Conservation (phyloP, 2,113 vertebrate genomes). For the Gracilinanus agilis region DNA sequence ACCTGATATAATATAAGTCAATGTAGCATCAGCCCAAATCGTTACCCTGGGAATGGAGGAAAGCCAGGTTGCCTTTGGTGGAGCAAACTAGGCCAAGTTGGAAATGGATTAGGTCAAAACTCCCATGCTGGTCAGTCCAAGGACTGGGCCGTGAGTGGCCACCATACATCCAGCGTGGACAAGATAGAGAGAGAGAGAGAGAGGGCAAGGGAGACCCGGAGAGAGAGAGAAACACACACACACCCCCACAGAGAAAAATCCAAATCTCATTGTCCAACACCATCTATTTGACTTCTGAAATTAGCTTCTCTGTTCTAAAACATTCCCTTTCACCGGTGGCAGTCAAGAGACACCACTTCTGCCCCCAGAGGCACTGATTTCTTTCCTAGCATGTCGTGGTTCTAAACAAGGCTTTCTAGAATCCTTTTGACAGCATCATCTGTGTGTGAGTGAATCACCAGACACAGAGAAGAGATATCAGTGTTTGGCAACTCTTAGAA, state of each 20-base stretch:
- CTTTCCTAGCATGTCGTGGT: neutral
- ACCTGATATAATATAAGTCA: neutral
- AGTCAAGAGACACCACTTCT: neutral
- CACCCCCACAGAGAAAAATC: neutral
- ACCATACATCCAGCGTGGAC: neutral
- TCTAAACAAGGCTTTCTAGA: neutral
- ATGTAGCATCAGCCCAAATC: too few relatives aligned
- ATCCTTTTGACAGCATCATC: neutral
- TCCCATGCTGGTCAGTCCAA: neutral
- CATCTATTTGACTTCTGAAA: neutral
- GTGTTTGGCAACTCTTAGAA: neutral
- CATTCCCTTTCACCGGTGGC: neutral
- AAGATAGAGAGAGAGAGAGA: neutral
- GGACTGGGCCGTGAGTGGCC: too few relatives aligned
- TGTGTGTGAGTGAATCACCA: neutral
- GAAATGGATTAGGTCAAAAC: neutral
- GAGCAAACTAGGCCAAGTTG: neutral
- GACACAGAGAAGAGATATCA: neutral
- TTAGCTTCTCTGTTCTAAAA: neutral
- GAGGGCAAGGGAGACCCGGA: too few relatives aligned
- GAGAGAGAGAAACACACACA: neutral
- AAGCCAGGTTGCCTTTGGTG: neutral
- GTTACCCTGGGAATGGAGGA: neutral
- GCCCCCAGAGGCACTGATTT: neutral
- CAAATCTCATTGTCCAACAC: neutral